Conservation (phyloP, 1,140 invertebrate genomes). For the Drosophila grimshawi region DNA sequence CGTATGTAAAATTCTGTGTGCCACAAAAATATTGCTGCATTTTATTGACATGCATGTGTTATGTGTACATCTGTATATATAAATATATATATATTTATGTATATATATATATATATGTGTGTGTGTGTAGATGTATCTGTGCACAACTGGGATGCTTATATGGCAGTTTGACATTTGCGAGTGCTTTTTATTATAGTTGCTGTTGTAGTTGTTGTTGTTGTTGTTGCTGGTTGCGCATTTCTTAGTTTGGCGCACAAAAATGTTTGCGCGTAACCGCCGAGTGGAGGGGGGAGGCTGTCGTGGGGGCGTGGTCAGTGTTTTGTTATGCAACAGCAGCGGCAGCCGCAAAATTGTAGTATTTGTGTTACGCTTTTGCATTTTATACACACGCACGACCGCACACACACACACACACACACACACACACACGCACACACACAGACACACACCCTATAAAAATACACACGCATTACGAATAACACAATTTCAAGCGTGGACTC, state of each 20-base stretch:
- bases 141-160: constrained; percentile 51
- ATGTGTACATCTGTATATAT: constrained; percentile 6
- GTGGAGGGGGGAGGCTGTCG: neutral
- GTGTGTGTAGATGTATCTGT: constrained; percentile 15
- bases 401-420: constrained; percentile 19
- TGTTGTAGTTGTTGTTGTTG: constrained; percentile 28
- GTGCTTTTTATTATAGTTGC: neutral
- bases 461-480: constrained; percentile 52
- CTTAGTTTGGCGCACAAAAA: constrained; percentile 41
- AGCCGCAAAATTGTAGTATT: constrained; percentile 47
- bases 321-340: constrained; percentile 24
- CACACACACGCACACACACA: neutral
- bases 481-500: constrained; percentile 52
- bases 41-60: constrained; percentile 68
- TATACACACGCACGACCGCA: constrained; percentile 56
- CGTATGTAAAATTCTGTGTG: neutral
- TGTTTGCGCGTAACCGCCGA: constrained; percentile 61
- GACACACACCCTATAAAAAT: constrained; percentile 7
- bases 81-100: constrained; percentile 9
- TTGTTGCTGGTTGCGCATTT: constrained; percentile 54
- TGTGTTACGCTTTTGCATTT: constrained; percentile 61
- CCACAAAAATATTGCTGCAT: constrained; percentile 29
- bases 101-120: constrained; percentile 15
- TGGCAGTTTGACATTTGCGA: constrained; percentile 47
- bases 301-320: constrained; percentile 19